phyloP scores from a whole-genome alignment of 2,113 vertebrate genomes.

The Montifringilla adamsi region DNA sequence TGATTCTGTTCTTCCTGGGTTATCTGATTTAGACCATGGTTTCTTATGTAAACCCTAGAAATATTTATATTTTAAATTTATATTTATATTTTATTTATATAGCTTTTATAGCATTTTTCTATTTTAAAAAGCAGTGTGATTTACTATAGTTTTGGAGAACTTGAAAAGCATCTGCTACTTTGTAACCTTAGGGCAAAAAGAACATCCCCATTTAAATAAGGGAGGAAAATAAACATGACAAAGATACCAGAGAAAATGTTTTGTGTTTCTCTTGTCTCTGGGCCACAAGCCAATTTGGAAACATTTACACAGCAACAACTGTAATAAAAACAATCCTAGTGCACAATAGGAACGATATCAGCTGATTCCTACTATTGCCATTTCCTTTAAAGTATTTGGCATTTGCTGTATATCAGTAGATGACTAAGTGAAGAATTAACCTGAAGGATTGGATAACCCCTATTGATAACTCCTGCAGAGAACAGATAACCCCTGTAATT shows the following conservation, averaged over 20 bases:
- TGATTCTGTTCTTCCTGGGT: background rate
- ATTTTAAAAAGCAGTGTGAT: background rate
- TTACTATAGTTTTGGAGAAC: background rate
- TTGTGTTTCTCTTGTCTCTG: background rate
- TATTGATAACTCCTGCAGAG: background rate
- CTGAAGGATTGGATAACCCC: background rate
- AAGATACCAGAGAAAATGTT: background rate
- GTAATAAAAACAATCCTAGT: background rate
- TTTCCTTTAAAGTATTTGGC: slow-evolving; percentile 14
- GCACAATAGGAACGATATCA: background rate
- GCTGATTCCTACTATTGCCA: background rate
- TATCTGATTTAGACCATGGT: background rate
- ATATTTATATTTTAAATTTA: background rate
- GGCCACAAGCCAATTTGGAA: slow-evolving; percentile 15
- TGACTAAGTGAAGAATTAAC: slow-evolving; percentile 21
- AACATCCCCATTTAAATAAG: background rate
- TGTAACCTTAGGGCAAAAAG: background rate
- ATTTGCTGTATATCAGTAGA: background rate
- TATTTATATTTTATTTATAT: too few species aligned
- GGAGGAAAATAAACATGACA: background rate
- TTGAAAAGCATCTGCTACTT: slow-evolving; percentile 7
- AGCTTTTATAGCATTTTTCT: background rate
- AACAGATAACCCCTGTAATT: background rate
- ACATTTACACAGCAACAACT: background rate
- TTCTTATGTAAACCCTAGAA: background rate